phyloP scores from a whole-genome alignment of 2,888 invertebrate genomes.

The Seira musarum region DNA sequence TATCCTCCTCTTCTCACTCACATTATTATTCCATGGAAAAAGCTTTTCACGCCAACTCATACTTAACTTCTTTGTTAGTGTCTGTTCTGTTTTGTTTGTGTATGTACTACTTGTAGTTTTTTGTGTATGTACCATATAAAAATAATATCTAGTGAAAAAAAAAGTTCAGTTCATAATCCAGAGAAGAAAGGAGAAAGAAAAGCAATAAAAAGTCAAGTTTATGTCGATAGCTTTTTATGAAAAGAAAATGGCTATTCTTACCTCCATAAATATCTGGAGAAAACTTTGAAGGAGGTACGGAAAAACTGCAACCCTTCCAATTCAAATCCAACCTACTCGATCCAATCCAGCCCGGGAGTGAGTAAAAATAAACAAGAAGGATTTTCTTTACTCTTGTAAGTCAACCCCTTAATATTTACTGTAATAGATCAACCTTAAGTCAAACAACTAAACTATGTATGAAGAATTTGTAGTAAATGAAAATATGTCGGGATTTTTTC shows the following conservation, averaged over 20 bases:
- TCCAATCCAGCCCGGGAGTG: too few relatives aligned
- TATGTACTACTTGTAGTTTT: conserved; percentile 9
- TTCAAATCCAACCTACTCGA: too few relatives aligned
- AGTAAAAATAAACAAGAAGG: too few relatives aligned
- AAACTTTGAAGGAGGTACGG: not conserved
- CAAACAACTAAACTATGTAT: not conserved
- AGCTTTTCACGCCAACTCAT: not conserved
- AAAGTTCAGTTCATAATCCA: conserved; percentile 8
- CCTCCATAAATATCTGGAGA: conserved; percentile 1
- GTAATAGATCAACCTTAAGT: conserved; percentile 26
- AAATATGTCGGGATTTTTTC: conserved; percentile 12
- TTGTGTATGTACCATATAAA: too few relatives aligned
- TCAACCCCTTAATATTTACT: not conserved
- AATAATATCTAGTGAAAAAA: too few relatives aligned
- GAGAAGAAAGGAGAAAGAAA: conserved; percentile 28
- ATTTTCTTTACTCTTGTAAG: not conserved
- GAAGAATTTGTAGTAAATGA: too few relatives aligned
- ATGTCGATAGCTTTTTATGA: conserved; percentile 42
- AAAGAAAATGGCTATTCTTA: conserved; percentile 12
- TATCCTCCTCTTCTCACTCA: too few relatives aligned
- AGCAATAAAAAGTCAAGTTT: conserved; percentile 57
- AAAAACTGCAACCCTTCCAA: not conserved
- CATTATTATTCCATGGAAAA: too few relatives aligned
- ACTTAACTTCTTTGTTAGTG: not conserved
- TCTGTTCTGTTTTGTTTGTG: conserved; percentile 13